Conservation (phyloP, 2,797 vertebrate species). For the Cossypha dichroa region DNA sequence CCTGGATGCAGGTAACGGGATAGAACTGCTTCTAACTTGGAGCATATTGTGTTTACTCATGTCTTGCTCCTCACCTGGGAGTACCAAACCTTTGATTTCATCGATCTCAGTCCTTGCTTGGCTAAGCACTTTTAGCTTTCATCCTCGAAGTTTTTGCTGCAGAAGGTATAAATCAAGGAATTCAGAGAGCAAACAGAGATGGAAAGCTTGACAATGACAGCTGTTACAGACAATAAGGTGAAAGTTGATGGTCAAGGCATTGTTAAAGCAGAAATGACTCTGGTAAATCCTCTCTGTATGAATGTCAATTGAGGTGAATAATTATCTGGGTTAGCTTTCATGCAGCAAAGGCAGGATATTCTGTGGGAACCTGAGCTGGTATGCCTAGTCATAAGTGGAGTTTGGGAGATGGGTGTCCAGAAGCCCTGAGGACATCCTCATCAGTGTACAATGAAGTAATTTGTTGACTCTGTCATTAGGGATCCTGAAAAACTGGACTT, state of each 20-base stretch:
- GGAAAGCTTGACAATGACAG: background rate
- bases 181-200: background rate
- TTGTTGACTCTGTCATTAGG: background rate
- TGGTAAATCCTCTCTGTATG: background rate
- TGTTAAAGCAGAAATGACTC: background rate
- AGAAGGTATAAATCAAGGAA: conserved; percentile 24
- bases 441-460: background rate
- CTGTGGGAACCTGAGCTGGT: background rate
- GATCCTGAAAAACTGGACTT: background rate
- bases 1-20: background rate
- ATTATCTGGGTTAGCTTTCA: background rate
- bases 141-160: background rate
- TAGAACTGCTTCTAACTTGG: background rate
- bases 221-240: background rate
- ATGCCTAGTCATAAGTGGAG: background rate
- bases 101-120: background rate
- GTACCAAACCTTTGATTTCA: conserved; percentile 16
- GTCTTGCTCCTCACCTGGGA: background rate
- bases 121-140: conserved; percentile 10
- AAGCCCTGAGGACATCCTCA: background rate
- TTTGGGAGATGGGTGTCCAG: background rate
- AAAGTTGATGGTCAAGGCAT: background rate
- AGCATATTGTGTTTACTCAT: background rate
- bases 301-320: background rate
- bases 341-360: background rate